A percentile compares a stretch with the other conserved stretches of the same genome.
Conservation (phyloP, 2,888 invertebrate species). For the Marasmarcha lunaedactyla region DNA sequence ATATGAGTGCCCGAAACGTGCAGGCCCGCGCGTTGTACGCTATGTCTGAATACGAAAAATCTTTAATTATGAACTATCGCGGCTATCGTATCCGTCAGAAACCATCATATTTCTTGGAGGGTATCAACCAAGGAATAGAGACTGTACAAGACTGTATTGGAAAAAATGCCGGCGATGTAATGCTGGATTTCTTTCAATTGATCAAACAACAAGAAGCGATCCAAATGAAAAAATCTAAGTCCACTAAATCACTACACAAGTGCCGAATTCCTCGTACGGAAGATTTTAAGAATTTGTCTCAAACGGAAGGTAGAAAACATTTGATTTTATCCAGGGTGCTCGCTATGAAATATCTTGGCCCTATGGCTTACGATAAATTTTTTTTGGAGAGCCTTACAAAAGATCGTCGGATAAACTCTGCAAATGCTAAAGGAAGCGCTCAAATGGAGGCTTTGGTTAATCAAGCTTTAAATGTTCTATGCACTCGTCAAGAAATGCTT, state of each 20-base stretch:
- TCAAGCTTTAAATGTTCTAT: conserved; percentile 44
- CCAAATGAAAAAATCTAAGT: conserved; percentile 27
- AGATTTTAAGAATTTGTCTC: conserved; percentile 41
- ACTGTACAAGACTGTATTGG: conserved; percentile 61
- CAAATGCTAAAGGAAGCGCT: conserved; percentile 41
- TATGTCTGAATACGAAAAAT: conserved; percentile 57
- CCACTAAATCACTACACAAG: conserved; percentile 30
- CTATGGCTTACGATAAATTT: conserved; percentile 62
- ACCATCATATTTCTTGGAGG: conserved; percentile 56
- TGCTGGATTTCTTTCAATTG: conserved; percentile 52
- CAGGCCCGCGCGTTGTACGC: conserved; percentile 57
- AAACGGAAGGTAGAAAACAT: conserved; percentile 50
- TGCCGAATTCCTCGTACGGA: conserved; percentile 47
- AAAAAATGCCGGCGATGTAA: conserved; percentile 48
- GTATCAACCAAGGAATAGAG: conserved; percentile 56
- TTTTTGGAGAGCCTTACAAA: conserved; percentile 42
- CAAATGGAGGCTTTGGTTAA: conserved; percentile 31
- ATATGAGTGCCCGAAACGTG: conserved; percentile 56
- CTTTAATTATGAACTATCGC: conserved; percentile 55
- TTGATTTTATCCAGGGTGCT: conserved; percentile 47
- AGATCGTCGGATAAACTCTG: conserved; percentile 44
- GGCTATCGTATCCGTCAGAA: conserved; percentile 39
- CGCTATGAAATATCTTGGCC: conserved; percentile 60
- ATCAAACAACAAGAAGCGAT: conserved; percentile 43
- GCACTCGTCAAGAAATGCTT: conserved; percentile 53